Conservation (phyloP, 2,797 vertebrate genomes). For the Anisognathus igniventris region DNA sequence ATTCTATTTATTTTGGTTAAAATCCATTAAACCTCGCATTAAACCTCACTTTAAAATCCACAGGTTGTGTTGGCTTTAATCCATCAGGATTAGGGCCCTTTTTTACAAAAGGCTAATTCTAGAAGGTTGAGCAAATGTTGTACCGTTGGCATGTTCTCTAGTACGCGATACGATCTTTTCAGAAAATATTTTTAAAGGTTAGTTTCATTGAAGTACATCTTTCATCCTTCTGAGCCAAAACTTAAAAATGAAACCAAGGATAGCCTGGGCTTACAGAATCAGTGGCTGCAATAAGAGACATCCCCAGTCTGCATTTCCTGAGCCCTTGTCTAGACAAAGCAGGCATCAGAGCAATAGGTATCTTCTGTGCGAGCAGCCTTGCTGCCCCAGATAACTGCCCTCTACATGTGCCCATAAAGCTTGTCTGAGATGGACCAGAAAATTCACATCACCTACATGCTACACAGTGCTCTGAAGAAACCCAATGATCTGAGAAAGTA, state of each 20-base stretch:
- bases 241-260: not conserved
- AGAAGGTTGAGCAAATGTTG: not conserved
- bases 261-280: not conserved
- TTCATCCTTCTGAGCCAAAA: not conserved
- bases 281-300: not conserved
- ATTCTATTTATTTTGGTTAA: slow-evolving; percentile 19
- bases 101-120: not conserved
- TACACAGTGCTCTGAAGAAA: not conserved
- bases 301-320: not conserved
- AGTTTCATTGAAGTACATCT: not conserved
- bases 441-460: not conserved
- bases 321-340: not conserved
- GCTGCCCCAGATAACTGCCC: not conserved
- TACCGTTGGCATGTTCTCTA: not conserved
- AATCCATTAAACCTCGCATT: not conserved
- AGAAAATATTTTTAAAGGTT: slow-evolving; percentile 11
- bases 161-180: not conserved
- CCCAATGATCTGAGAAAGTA: not conserved
- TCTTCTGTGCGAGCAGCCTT: not conserved
- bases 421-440: not conserved
- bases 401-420: not conserved
- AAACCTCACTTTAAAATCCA: slow-evolving; percentile 3
- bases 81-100: not conserved
- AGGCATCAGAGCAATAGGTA: not conserved
- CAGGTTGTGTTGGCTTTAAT: not conserved